phyloP scores from a whole-genome alignment of 2,113 vertebrate species.

The Circaetus gallicus region DNA sequence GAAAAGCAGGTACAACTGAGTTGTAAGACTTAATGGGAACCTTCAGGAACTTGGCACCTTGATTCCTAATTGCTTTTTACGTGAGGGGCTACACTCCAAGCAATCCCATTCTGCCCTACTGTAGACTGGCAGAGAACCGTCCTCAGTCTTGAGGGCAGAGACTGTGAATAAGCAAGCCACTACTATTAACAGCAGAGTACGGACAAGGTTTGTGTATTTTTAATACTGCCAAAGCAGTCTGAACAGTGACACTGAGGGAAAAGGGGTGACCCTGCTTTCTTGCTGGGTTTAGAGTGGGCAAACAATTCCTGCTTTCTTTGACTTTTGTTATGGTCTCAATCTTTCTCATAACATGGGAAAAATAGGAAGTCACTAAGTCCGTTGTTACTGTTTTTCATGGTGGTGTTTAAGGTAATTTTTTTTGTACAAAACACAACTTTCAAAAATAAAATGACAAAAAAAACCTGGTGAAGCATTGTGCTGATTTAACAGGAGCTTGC shows the following conservation, averaged over 20 bases:
- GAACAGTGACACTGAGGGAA: not conserved
- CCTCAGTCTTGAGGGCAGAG: not conserved
- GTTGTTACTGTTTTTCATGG: slow-evolving; percentile 41
- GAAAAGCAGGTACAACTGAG: not conserved
- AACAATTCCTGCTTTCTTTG: slow-evolving; percentile 41
- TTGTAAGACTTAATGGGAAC: not conserved
- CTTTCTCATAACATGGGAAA: slow-evolving; percentile 32
- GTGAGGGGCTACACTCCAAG: not conserved
- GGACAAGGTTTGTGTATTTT: not conserved
- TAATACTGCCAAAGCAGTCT: not conserved
- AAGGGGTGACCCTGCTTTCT: not conserved
- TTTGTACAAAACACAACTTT: slow-evolving; percentile 74
- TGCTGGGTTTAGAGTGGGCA: not conserved
- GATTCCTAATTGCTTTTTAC: not conserved
- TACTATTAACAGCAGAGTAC: not conserved
- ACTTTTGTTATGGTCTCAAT: slow-evolving; percentile 39
- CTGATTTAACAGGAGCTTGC: not conserved
- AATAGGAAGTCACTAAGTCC: slow-evolving; percentile 24
- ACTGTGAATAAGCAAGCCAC: not conserved
- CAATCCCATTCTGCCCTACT: not conserved
- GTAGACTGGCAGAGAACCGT: not conserved
- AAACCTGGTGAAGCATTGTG: not conserved
- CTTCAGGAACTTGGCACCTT: not conserved
- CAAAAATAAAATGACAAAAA: slow-evolving; percentile 67
- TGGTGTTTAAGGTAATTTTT: slow-evolving; percentile 54